Evolutionary conservation across 2,888 invertebrate species (phyloP).

Genomic region (Oxyteleia sp.): DNA sequence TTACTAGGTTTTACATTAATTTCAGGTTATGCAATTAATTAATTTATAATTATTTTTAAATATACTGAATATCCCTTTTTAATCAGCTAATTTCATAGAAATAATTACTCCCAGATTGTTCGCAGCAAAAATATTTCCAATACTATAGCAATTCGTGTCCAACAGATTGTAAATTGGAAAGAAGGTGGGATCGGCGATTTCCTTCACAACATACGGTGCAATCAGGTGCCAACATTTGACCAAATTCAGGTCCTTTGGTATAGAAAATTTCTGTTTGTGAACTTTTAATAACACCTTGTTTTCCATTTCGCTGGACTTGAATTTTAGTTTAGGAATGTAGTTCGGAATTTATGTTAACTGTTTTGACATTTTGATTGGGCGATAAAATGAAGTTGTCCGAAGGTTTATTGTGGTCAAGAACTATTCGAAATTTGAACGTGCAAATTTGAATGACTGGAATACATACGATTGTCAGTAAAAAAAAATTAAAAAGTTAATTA

Average conservation of each 20-base stretch:
- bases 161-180: constrained; percentile 78
- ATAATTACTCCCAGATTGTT: constrained; percentile 1
- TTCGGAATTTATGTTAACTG: constrained; percentile 35
- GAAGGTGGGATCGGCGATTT: constrained; percentile 76
- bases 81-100: constrained; percentile 11
- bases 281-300: constrained; percentile 14
- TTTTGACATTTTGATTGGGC: constrained; percentile 23
- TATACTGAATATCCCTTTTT: too few species aligned
- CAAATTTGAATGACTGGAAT: background rate
- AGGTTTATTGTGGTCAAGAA: constrained; percentile 8
- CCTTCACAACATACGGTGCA: constrained; percentile 74
- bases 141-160: constrained; percentile 78
- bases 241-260: constrained; percentile 72
- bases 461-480: too few species aligned
- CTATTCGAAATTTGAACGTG: background rate
- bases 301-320: constrained; percentile 17
- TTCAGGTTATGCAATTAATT: too few species aligned
- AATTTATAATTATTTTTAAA: too few species aligned
- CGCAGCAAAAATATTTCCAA: constrained; percentile 80
- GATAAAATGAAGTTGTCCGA: constrained; percentile 36
- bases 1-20: too few species aligned
- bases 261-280: constrained; percentile 27
- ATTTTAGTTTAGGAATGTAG: constrained; percentile 5
- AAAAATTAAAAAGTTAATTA: too few species aligned
- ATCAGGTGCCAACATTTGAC: constrained; percentile 77